These are phyloP conservation scores for Ischnura elegans DNA, from an alignment of 2,888 invertebrate species.

Conservation along the genomic window DNA sequence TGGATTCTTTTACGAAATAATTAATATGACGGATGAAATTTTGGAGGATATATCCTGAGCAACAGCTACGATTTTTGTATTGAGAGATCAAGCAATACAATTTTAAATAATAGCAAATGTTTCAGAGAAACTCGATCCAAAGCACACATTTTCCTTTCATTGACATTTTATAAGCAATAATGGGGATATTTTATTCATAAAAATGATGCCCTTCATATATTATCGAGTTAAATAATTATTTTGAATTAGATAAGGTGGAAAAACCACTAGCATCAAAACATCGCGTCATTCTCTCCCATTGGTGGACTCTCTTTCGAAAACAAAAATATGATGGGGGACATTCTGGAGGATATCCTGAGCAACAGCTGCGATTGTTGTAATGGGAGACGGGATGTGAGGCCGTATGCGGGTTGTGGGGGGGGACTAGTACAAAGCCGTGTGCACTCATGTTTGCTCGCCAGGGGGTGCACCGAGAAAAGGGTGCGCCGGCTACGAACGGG, in stretches of 20 bases:
- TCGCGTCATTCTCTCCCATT: too few species aligned
- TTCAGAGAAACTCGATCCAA: too few species aligned
- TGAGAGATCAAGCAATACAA: too few species aligned
- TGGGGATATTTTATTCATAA: too few species aligned
- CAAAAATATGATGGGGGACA: not conserved
- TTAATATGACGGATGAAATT: not conserved
- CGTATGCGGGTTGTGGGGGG: not conserved
- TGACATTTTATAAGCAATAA: too few species aligned
- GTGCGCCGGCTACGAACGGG: not conserved
- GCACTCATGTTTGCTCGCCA: constrained; percentile 9
- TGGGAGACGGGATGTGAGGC: constrained; percentile 25
- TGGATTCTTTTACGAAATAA: not conserved
- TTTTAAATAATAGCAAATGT: too few species aligned
- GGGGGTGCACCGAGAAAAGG: not conserved
- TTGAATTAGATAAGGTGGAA: too few species aligned
- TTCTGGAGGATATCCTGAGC: not conserved
- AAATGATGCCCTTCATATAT: too few species aligned
- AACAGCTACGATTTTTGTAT: constrained; percentile 42
- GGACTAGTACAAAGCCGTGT: not conserved
- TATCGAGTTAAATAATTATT: too few species aligned
- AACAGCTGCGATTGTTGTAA: constrained; percentile 50
- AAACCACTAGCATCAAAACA: too few species aligned
- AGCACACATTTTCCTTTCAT: too few species aligned
- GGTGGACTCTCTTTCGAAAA: not conserved
- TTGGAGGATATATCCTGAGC: not conserved